phyloP scores from a whole-genome alignment of 2,113 vertebrate genomes.

The Sylvietta virens region DNA sequence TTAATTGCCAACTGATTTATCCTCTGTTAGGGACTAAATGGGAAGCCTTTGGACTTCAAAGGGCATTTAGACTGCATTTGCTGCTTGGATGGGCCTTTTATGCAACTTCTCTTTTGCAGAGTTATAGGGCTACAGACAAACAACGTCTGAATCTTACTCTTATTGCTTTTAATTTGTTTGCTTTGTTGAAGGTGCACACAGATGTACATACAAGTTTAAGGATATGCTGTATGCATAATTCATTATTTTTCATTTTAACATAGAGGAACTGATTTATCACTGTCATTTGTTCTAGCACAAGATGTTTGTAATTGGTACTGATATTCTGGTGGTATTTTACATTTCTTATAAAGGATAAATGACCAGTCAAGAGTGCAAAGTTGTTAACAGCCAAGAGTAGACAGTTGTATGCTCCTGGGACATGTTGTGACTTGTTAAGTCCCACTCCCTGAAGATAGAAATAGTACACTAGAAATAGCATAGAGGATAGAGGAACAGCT shows the following conservation, averaged over 20 bases:
- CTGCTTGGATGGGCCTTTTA: slow-evolving; percentile 38
- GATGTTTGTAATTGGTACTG: background rate
- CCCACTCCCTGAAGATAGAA: background rate
- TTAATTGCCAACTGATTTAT: slow-evolving; percentile 5
- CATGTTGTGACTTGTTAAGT: background rate
- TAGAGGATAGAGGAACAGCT: background rate
- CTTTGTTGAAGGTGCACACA: background rate
- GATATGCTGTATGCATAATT: background rate
- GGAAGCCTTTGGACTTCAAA: background rate
- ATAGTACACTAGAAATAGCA: background rate
- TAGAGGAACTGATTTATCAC: background rate
- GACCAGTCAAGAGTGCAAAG: background rate
- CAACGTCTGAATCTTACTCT: background rate
- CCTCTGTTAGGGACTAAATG: background rate
- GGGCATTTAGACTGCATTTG: slow-evolving; percentile 16
- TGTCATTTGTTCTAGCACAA: background rate
- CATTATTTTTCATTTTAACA: background rate
- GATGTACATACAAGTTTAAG: background rate
- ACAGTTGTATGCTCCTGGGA: background rate
- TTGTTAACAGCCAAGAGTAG: background rate
- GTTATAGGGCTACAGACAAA: background rate
- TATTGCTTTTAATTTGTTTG: background rate
- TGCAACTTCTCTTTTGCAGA: background rate
- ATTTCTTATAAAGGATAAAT: background rate
- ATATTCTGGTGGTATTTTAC: background rate